Evolutionary conservation across 1,140 invertebrate genomes (phyloP), one percentile per base, ranked within the genome.

Genomic region (Episyrphus balteatus): DNA sequence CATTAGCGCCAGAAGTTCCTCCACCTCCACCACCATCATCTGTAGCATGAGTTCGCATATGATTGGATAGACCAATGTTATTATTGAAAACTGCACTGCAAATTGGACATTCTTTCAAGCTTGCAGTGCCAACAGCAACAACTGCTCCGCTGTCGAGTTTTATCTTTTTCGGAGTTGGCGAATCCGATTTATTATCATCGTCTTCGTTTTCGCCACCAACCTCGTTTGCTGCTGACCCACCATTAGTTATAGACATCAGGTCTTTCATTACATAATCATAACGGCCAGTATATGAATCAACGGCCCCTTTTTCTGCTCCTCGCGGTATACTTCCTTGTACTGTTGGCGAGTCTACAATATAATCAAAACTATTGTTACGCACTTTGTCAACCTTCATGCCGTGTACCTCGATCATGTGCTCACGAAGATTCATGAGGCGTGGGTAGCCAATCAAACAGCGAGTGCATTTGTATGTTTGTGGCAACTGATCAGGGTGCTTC

Each of bases 231-330:
- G 60, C 53, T 55, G 60, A 59, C 52, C 63, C 61, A 62, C 63
- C 63, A 66, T 66, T 66, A 30, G 49, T 51, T 58, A 66, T 66
- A 42, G 63, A 66, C 61, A 66, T 61, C 45, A 66, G 48, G 52
- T 66, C 63, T 55, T 66, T 66, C 63, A 66, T 66, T 44, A 66
- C 62, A 51, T 66, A 66, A 46, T 66, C 63, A 42, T 61, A 66
- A 13, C 63, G 62, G 32, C 63, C 63, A 8, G 63, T 66, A 45
- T 66, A 66, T 5, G 59, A 55, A 47, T 62, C 62, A 8, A 57
- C 54, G 0, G 53, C 55, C 2, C 31, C 34, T 1, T 19, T n/a
- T 17, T 43, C 46, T 38, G 58, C 56, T 40, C 59, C 61, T 19
- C 61, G 58, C 14, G 59, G 54, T 44, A 59, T 31, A 8, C 21